phyloP scores from a whole-genome alignment of 2,797 vertebrate species.

The Peromyscus eremicus region DNA sequence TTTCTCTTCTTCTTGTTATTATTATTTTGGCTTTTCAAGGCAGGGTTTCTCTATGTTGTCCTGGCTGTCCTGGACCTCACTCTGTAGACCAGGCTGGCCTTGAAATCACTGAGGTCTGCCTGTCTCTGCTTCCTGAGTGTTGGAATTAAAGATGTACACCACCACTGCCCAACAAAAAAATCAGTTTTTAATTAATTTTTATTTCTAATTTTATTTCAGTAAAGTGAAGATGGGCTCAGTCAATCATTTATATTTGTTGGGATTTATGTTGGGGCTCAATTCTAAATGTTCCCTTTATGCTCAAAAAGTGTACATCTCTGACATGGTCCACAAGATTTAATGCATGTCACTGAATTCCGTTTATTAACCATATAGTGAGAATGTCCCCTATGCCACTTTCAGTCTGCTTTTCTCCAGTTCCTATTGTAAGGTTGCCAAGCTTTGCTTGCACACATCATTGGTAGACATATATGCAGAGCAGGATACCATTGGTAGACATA shows the following conservation, averaged over 20 bases:
- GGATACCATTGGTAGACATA: not conserved
- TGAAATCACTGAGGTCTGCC: not conserved
- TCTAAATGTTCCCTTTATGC: not conserved
- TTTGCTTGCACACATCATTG: not conserved
- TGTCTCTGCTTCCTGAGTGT: not conserved
- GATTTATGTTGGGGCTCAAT: not conserved
- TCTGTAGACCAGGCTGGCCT: not conserved
- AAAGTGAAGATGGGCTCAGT: not conserved
- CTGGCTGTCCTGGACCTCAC: not conserved
- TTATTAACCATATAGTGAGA: not conserved
- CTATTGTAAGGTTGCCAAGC: not conserved
- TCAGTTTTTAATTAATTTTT: slow-evolving; percentile 16
- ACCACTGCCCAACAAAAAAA: not conserved
- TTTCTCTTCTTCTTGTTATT: not conserved
- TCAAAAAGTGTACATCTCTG: not conserved
- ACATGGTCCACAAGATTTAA: not conserved
- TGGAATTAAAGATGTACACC: not conserved
- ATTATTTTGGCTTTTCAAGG: not conserved
- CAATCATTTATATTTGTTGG: not conserved
- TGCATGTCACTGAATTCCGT: not conserved
- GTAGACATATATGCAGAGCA: not conserved
- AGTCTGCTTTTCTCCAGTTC: not conserved
- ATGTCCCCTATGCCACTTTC: not conserved
- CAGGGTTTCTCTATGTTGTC: not conserved
- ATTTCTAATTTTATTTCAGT: slow-evolving; percentile 40